Conservation (phyloP, 2,888 invertebrate genomes). For the Palloptera scutellata region DNA sequence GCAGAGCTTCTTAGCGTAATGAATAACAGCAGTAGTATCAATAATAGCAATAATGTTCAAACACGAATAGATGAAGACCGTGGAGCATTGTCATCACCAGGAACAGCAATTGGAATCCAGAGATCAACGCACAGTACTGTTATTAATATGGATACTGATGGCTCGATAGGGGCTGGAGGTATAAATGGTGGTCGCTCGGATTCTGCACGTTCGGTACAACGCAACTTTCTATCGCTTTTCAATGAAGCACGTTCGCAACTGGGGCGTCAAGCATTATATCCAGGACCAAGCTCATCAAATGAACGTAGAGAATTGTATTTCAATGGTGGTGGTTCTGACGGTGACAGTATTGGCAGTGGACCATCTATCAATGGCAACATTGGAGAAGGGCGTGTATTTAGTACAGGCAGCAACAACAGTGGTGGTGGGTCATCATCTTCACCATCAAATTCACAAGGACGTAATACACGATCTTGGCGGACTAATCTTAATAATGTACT, state of each 20-base stretch:
- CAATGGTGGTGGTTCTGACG: not conserved
- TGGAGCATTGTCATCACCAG: slow-evolving; percentile 36
- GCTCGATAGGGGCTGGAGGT: slow-evolving; percentile 9
- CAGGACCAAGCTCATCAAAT: slow-evolving; percentile 9
- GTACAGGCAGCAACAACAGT: not conserved
- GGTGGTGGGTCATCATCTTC: not conserved
- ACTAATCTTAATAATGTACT: slow-evolving; percentile 57
- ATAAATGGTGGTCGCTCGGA: not conserved
- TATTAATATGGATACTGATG: slow-evolving; percentile 44
- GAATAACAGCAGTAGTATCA: slow-evolving; percentile 15
- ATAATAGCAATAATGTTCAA: slow-evolving; percentile 44
- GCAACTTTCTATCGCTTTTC: slow-evolving; percentile 48
- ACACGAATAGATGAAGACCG: slow-evolving; percentile 27
- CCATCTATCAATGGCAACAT: not conserved
- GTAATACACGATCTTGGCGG: slow-evolving; percentile 50
- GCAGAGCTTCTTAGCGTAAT: slow-evolving; percentile 9
- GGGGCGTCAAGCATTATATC: slow-evolving; percentile 37
- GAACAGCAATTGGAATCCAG: slow-evolving; percentile 45
- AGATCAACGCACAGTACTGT: slow-evolving; percentile 49
- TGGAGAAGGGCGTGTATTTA: not conserved
- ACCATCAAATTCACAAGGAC: not conserved
- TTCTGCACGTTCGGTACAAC: slow-evolving; percentile 32
- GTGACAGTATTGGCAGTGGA: slow-evolving; percentile 10
- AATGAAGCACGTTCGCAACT: slow-evolving; percentile 44
- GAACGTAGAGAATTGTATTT: not conserved